Evolutionary conservation across 2,113 vertebrate species (phyloP).

Genomic region (Urocolius indicus): DNA sequence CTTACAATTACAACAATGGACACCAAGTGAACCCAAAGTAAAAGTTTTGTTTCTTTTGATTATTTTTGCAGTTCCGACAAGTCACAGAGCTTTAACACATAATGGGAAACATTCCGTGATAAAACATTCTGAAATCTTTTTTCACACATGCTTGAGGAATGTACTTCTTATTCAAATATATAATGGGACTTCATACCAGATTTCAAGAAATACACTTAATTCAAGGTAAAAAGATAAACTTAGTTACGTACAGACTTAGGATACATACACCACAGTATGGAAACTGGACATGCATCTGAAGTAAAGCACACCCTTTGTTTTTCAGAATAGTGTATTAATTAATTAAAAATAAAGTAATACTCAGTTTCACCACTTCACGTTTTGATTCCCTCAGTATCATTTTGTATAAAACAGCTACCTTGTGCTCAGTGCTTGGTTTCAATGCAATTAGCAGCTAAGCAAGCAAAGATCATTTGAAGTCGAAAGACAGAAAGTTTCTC

Average conservation of each 20-base stretch:
- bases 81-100: neutral
- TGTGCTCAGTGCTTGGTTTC: neutral
- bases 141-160: neutral
- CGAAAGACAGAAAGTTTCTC: neutral
- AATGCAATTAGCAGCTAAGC: neutral
- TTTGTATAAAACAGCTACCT: neutral
- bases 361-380: neutral
- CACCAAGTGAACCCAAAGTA: slow-evolving; percentile 1
- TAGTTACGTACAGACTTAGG: neutral
- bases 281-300: neutral
- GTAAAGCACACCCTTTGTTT: neutral
- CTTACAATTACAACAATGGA: neutral
- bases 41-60: neutral
- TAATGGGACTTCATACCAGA: neutral
- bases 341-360: neutral
- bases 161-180: neutral
- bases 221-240: neutral
- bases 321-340: neutral
- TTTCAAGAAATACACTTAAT: neutral
- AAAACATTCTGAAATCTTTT: neutral
- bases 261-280: neutral
- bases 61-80: neutral
- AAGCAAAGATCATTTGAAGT: neutral
- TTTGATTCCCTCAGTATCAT: neutral
- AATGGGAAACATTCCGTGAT: neutral